Evolutionary conservation across 2,888 invertebrate species (phyloP).

Genomic region (Vesta saturnalis): DNA sequence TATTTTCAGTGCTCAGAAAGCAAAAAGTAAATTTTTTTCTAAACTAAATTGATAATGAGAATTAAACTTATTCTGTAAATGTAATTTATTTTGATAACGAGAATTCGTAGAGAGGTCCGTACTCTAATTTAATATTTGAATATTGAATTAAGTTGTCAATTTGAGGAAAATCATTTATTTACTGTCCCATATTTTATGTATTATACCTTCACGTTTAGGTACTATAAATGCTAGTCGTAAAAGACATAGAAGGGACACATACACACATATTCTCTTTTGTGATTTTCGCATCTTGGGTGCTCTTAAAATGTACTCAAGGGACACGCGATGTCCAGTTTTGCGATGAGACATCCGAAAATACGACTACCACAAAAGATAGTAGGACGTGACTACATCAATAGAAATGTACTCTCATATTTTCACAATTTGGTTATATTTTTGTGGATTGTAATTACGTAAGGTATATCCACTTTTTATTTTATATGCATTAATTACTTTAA

Average conservation of each 20-base stretch:
- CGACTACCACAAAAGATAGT: not conserved
- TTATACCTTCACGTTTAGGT: not conserved
- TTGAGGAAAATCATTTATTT: not conserved
- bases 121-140: not conserved
- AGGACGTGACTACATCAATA: not conserved
- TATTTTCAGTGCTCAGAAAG: too few species aligned
- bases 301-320: slow-evolving; percentile 9
- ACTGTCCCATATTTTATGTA: slow-evolving; percentile 1
- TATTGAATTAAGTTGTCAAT: slow-evolving; percentile 1
- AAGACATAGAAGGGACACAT: slow-evolving; percentile 9
- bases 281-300: slow-evolving; percentile 8
- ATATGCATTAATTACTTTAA: too few species aligned
- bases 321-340: slow-evolving; percentile 3
- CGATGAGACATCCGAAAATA: not conserved
- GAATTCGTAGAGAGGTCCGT: not conserved
- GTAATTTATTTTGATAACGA: too few species aligned
- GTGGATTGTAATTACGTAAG: too few species aligned
- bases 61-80: too few species aligned
- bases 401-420: not conserved
- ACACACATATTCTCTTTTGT: slow-evolving; percentile 10
- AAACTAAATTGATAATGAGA: too few species aligned
- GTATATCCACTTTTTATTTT: too few species aligned
- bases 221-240: not conserved
- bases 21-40: too few species aligned
- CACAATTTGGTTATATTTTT: not conserved